Base-by-base conservation (phyloP, 92 coral and sea anemone genomes). In the Blastomussa wellsi region DNA sequence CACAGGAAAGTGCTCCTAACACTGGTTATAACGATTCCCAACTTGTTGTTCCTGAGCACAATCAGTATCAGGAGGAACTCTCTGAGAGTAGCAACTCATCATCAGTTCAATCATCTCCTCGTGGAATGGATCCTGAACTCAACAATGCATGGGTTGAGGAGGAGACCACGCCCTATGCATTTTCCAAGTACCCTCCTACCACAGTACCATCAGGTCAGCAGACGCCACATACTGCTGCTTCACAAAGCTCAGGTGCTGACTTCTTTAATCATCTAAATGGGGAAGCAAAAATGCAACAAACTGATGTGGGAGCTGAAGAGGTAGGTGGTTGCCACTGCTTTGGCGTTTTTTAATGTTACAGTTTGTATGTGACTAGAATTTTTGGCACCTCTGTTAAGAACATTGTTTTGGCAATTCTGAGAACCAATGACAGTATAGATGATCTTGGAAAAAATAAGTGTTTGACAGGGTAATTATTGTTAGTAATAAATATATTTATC, bases 111-210 rank as follows among this genome's bases (percentile, higher is more conserved):
- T 70, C 75, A 36, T 38, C 75, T 19, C 44, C 44, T 19, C 29
- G 28, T 35, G 44, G 31, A 7, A 70, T 70, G 75, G 75, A 70
- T 26, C 65, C 75, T 47, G 84, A 80, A 66, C 48, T 66, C 11
- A 67, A 57, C 29, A 57, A 69, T 52, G 35, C 86, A 7, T 51
- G 86, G 86, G 78, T 71, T 0, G 79, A 70, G 70, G 78, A 51
- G 19, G 78, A 82, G 26, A 69, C 67, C 37, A 35, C 69, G 0
- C 38, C 68, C 15, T 82, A 71, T 82, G 5, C 75, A 37, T 70
- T 35, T 13, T 70, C 75, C 1, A 38, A 70, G 44, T 70, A 37
- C 16, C 48, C 75, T 7, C n/a, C 66, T 71, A 8, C 28, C 26
- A 9, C 10, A 42, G 0, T 47, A 80, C 48, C 29, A 12, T 17